Evolutionary conservation across 2,797 vertebrate species (phyloP), one percentile per base, ranked within the genome.

Genomic region (Mallotus villosus): DNA sequence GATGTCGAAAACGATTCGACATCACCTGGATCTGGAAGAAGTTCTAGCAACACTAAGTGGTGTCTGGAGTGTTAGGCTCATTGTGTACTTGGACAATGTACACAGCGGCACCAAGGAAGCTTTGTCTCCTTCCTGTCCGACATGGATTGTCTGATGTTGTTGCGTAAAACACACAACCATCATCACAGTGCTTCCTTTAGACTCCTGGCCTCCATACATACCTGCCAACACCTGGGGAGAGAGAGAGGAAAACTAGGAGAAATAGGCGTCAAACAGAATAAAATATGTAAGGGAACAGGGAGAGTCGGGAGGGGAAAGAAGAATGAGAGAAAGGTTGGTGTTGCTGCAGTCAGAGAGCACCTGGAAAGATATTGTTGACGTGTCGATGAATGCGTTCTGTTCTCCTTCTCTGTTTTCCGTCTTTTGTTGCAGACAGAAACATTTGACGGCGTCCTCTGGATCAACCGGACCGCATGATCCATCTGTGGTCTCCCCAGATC

Each of bases 261-360:
- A 65, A 65, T 12, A 63, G 27, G 34, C 25, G 29, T 27, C 63
- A 65, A 65, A 65, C 63, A 24, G 32, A 65, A 12, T 22, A 21
- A 14, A 46, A 46, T 16, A 5, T 46, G 63, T 19, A 17, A 19
- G 21, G 46, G 24, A 46, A 61, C 59, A 61, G 4, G 1, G 27
- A 24, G 14, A 41, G 32, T 34, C 4, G 32, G 5, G 6, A 34
- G 32, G 32, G 32, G 32, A 7, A 5, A 34, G 32, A 34, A 34
- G 6, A 5, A 34, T 34, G 32, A n/a, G 1, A 34, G 32, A 34
- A 34, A 34, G 32, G 46, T n/a, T 22, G 34, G 32, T 65, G 14
- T 41, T 22, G n/a, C 9, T 4, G 9, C 32, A 5, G n/a, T 34
- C 2, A 27, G 12, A 16, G 51, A 55, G 51, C 51, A 5, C 17